Conservation (phyloP, 2,888 invertebrate genomes). For the Eremobia ochroleuca region DNA sequence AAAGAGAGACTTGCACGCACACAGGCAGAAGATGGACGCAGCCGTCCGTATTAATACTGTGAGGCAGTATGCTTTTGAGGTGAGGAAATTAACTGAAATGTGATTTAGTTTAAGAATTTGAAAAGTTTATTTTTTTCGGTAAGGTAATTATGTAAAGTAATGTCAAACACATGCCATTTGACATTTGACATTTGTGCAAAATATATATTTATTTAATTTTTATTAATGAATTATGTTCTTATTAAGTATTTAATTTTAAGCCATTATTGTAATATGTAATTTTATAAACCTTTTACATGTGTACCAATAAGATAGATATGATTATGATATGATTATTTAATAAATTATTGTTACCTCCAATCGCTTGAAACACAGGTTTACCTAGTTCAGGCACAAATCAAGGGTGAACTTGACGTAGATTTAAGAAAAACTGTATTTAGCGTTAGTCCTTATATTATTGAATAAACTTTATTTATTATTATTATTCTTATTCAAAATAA, state of each 20-base stretch:
- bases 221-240: background rate
- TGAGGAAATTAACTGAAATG: slow-evolving; percentile 68
- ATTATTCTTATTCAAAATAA: background rate
- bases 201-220: background rate
- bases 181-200: background rate
- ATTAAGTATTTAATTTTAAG: background rate
- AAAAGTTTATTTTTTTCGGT: background rate
- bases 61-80: slow-evolving; percentile 97
- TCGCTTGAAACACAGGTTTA: too few species aligned
- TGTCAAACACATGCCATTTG: too few species aligned
- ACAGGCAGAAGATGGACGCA: slow-evolving; percentile 97
- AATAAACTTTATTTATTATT: too few species aligned
- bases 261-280: too few species aligned
- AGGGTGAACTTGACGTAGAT: too few species aligned
- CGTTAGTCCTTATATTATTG: too few species aligned
- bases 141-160: background rate
- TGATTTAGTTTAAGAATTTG: background rate
- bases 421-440: too few species aligned
- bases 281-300: too few species aligned
- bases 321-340: too few species aligned
- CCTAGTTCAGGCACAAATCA: too few species aligned
- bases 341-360: too few species aligned
- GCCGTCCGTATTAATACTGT: slow-evolving; percentile 95
- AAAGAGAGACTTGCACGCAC: slow-evolving; percentile 95
- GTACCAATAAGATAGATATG: too few species aligned